A percentile compares a stretch with the other conserved stretches of the same genome.
These are phyloP conservation scores for Gadus macrocephalus DNA, from an alignment of 2,113 vertebrate species.

Conservation along the genomic window DNA sequence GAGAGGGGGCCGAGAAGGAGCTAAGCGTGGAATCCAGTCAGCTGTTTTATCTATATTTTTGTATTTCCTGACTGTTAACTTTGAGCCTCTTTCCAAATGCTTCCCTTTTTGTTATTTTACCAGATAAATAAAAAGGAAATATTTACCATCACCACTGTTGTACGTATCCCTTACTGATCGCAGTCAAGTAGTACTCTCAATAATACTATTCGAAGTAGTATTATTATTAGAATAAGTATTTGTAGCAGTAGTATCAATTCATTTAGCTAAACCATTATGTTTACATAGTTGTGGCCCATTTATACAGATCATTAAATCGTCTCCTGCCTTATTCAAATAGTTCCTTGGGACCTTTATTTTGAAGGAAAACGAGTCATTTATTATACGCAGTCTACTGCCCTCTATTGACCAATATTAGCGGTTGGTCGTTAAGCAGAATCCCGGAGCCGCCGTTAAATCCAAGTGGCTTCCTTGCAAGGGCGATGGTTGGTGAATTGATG, in stretches of 20 bases:
- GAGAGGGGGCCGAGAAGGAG: background rate
- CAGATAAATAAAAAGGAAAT: constrained; percentile 64
- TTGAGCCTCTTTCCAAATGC: constrained; percentile 55
- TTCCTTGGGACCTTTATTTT: constrained; percentile 19
- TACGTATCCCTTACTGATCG: too few relatives aligned
- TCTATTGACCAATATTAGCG: constrained; percentile 22
- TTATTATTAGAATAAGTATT: too few relatives aligned
- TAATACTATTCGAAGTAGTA: too few relatives aligned
- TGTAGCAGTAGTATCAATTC: too few relatives aligned
- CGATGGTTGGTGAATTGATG: too few relatives aligned
- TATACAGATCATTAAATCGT: background rate
- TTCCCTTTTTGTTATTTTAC: constrained; percentile 63
- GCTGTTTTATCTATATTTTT: constrained; percentile 72
- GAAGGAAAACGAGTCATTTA: background rate
- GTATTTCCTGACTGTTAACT: constrained; percentile 64
- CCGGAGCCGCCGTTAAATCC: too few relatives aligned
- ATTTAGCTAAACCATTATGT: too few relatives aligned
- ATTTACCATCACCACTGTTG: constrained; percentile 27
- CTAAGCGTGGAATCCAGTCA: constrained; percentile 51
- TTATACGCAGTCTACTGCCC: constrained; percentile 29
- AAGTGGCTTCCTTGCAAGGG: too few relatives aligned
- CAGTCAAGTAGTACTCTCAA: too few relatives aligned
- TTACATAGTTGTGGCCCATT: too few relatives aligned
- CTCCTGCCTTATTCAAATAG: background rate
- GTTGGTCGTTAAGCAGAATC: background rate